These are phyloP conservation scores for Grantiella picta DNA, from an alignment of 2,113 vertebrate genomes.

Conservation along the genomic window DNA sequence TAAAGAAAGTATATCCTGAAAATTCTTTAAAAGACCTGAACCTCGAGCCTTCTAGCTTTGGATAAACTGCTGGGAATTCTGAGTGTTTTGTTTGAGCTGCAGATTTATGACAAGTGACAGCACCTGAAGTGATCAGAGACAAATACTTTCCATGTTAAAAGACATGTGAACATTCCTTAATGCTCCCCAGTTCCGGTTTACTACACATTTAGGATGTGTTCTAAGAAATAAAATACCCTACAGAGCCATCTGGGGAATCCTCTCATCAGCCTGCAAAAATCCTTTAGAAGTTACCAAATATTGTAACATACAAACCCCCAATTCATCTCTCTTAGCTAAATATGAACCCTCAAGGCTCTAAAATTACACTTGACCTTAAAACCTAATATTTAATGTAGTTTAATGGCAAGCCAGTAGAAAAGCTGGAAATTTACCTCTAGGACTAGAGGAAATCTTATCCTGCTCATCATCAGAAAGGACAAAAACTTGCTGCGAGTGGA, in stretches of 20 bases:
- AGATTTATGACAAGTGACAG: neutral
- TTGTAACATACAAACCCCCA: neutral
- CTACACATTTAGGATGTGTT: neutral
- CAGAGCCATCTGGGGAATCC: neutral
- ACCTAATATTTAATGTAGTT: neutral
- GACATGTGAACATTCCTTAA: neutral
- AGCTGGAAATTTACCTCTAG: neutral
- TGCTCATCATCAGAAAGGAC: neutral
- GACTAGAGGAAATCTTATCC: neutral
- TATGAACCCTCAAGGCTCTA: neutral
- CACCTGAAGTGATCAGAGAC: neutral
- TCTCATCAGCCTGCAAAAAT: neutral
- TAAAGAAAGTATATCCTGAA: fast-evolving
- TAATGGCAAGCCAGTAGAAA: neutral
- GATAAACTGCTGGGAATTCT: neutral
- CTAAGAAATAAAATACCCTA: neutral
- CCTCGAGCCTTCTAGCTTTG: neutral
- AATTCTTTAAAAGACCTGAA: neutral
- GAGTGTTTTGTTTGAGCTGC: neutral
- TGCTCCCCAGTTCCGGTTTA: neutral
- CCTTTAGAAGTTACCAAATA: neutral
- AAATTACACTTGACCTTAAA: constrained; percentile 14
- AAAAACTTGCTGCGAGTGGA: neutral
- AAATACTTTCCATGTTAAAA: neutral
- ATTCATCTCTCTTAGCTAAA: neutral